A percentile compares a stretch with the other conserved stretches of the same genome.
These are phyloP conservation scores for Mastacembelus armatus DNA, from an alignment of 2,797 vertebrate genomes.

Conservation along the genomic window DNA sequence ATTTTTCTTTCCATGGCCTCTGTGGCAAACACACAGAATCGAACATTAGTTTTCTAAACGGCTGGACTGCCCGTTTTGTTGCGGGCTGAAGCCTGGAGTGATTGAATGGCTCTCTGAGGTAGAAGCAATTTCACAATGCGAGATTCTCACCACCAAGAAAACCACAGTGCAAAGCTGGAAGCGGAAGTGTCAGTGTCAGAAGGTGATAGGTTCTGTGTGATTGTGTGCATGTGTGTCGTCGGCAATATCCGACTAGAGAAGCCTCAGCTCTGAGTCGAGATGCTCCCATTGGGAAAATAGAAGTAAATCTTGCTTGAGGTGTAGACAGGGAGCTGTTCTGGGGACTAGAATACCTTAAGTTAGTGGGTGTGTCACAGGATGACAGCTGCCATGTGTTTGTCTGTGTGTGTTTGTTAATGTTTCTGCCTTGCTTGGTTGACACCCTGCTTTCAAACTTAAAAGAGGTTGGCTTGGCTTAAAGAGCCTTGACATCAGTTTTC, in stretches of 20 bases:
- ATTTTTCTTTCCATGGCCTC: slow-evolving; percentile 69
- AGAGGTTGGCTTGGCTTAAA: neutral
- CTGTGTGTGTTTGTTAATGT: neutral
- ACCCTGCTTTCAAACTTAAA: neutral
- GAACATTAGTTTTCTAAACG: slow-evolving; percentile 70
- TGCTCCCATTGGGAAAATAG: neutral
- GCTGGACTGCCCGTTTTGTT: slow-evolving; percentile 65
- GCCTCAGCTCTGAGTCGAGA: neutral
- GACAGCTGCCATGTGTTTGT: neutral
- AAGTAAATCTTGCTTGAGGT: neutral
- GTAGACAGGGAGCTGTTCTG: neutral
- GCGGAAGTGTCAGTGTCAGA: slow-evolving; percentile 34
- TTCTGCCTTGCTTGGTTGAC: neutral
- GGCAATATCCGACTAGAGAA: neutral
- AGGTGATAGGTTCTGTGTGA: slow-evolving; percentile 16
- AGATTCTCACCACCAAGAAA: slow-evolving; percentile 58
- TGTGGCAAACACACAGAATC: slow-evolving; percentile 67
- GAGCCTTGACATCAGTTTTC: neutral
- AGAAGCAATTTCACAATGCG: slow-evolving; percentile 74
- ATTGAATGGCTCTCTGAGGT: slow-evolving; percentile 80
- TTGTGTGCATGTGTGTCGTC: slow-evolving; percentile 14
- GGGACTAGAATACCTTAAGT: neutral
- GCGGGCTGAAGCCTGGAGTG: slow-evolving; percentile 69
- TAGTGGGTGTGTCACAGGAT: neutral
- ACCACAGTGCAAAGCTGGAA: slow-evolving; percentile 37